A percentile compares a stretch with the other conserved stretches of the same genome.
Evolutionary conservation across 1,140 invertebrate genomes (phyloP).

Genomic region (Sarcophaga peregrina): DNA sequence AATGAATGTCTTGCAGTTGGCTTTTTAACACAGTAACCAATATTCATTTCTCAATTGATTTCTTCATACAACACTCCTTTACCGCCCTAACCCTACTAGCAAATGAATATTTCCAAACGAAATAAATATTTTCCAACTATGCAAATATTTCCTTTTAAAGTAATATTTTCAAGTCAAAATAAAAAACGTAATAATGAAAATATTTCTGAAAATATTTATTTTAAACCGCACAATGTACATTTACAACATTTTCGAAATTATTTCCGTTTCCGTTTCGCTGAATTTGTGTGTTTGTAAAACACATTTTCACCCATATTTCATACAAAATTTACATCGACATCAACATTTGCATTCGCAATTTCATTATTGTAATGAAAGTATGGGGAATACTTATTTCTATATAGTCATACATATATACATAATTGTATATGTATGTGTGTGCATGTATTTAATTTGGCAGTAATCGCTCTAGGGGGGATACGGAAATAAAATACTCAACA

Average conservation of each 20-base stretch:
- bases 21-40: no score
- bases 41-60: no score
- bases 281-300: conserved; percentile 16
- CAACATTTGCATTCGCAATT: not conserved
- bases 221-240: not conserved
- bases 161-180: not conserved
- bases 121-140: no score
- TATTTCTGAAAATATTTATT: not conserved
- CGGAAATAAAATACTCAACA: conserved; percentile 4
- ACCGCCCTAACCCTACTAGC: no score
- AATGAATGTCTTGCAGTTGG: no score
- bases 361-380: conserved; percentile 6
- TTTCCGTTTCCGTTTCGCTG: conserved; percentile 9
- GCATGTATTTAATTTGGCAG: not conserved
- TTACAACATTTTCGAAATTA: not conserved
- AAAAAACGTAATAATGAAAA: not conserved
- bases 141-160: no score
- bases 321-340: not conserved
- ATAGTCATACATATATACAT: no score
- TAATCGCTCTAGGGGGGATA: not conserved
- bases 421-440: not conserved
- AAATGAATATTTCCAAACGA: no score
- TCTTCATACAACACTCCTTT: no score
- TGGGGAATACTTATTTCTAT: not conserved
- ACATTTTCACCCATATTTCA: not conserved